Evolutionary conservation across 2,888 invertebrate species (phyloP).

Genomic region (Rotaria magnacalcarata): DNA sequence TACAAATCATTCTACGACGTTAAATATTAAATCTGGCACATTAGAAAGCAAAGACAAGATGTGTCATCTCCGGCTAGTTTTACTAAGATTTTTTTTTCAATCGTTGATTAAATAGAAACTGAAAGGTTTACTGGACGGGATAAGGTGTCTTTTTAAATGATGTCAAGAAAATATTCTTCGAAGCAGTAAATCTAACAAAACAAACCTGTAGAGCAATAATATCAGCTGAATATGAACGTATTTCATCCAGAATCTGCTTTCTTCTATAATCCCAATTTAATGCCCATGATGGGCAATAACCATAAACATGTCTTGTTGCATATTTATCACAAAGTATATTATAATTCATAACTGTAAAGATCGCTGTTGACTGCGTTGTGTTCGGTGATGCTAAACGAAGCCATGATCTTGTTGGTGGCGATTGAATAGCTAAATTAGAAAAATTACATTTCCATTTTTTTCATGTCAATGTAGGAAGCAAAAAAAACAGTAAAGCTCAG

Average conservation of each 20-base stretch:
- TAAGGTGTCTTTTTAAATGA: too few species aligned
- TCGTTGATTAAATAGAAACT: too few species aligned
- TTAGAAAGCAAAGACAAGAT: too few species aligned
- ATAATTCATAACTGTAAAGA: conserved; percentile 99
- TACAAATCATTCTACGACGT: too few species aligned
- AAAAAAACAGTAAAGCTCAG: conserved; percentile 65
- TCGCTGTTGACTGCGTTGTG: conserved; percentile 80
- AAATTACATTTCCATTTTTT: not conserved
- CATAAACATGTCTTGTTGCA: conserved; percentile 95
- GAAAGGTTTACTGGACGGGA: too few species aligned
- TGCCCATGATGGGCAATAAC: conserved; percentile 98
- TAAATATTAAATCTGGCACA: too few species aligned
- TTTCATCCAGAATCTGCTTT: conserved; percentile 86
- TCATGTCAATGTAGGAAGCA: conserved; percentile 71
- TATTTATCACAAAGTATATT: conserved; percentile 98
- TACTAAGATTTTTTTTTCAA: too few species aligned
- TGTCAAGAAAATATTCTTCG: too few species aligned
- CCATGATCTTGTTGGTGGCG: conserved; percentile 90
- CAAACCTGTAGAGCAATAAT: conserved; percentile 75
- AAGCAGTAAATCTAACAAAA: too few species aligned
- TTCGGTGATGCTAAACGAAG: conserved; percentile 83
- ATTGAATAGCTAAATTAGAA: conserved; percentile 70
- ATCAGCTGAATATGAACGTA: conserved; percentile 89
- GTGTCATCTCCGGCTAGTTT: too few species aligned
- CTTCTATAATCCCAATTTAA: conserved; percentile 96